These are phyloP conservation scores for Rhizomys pruinosus DNA, from an alignment of 2,113 vertebrate genomes.

Conservation along the genomic window DNA sequence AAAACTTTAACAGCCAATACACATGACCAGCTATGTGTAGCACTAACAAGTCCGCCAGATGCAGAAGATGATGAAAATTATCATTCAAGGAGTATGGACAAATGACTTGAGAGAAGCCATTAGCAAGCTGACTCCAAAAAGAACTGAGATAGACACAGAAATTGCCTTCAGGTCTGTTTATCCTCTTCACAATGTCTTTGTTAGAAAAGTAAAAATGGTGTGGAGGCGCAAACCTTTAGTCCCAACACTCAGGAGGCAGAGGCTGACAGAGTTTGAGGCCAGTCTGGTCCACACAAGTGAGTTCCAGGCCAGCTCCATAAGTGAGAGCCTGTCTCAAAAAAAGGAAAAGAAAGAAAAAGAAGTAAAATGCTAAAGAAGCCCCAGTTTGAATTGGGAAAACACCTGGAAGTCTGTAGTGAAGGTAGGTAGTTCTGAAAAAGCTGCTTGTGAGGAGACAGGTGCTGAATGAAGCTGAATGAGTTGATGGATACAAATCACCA, in stretches of 20 bases:
- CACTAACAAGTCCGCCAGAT: background rate
- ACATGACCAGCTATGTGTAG: background rate
- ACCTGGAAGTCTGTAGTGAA: background rate
- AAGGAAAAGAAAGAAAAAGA: too few relatives aligned
- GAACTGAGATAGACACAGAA: background rate
- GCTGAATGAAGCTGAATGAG: background rate
- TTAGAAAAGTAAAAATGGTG: background rate
- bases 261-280: too few relatives aligned
- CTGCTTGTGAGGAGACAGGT: background rate
- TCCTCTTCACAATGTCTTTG: background rate
- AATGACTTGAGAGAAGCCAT: background rate
- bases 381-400: background rate
- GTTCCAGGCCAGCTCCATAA: too few relatives aligned
- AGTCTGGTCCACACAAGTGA: too few relatives aligned
- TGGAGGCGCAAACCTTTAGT: too few relatives aligned
- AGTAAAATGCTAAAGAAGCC: background rate
- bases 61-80: background rate
- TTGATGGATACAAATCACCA: background rate
- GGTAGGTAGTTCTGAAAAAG: background rate
- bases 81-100: background rate
- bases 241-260: too few relatives aligned
- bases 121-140: background rate
- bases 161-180: background rate
- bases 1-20: background rate
- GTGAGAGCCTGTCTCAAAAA: too few relatives aligned